phyloP scores from a whole-genome alignment of 2,797 vertebrate species.

The Dendrocincla tyrannina region DNA sequence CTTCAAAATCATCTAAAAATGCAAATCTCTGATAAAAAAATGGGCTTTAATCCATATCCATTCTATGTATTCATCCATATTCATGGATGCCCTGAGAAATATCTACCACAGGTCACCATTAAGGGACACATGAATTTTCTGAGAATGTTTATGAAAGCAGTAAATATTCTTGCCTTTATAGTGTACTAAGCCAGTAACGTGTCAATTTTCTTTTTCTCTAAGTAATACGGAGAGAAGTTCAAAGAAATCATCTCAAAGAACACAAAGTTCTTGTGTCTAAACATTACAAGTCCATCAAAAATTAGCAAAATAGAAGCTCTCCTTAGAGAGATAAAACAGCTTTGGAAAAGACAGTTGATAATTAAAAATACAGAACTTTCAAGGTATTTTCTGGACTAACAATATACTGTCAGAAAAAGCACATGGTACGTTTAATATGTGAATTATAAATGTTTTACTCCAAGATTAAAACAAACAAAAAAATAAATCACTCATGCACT shows the following conservation, averaged over 20 bases:
- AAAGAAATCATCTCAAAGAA: slow-evolving; percentile 25
- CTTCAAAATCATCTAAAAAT: background rate
- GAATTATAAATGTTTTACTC: background rate
- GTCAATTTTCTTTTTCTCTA: background rate
- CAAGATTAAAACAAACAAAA: background rate
- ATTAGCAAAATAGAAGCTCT: background rate
- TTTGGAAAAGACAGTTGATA: background rate
- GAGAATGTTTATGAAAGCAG: background rate
- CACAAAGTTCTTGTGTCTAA: background rate
- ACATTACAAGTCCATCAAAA: background rate
- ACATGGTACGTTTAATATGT: background rate
- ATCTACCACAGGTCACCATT: background rate
- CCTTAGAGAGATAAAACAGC: background rate
- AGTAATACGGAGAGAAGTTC: background rate
- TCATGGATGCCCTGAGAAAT: background rate
- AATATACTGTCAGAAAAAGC: background rate
- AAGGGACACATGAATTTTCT: background rate
- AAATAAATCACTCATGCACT: background rate
- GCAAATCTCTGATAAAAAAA: background rate
- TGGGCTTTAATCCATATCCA: background rate
- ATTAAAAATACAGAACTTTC: background rate
- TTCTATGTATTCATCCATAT: background rate
- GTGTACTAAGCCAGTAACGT: background rate
- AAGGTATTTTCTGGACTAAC: background rate
- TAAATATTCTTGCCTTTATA: slow-evolving; percentile 3